Evolutionary conservation across 2,797 vertebrate species (phyloP).

Genomic region (Passerculus sandwichensis): DNA sequence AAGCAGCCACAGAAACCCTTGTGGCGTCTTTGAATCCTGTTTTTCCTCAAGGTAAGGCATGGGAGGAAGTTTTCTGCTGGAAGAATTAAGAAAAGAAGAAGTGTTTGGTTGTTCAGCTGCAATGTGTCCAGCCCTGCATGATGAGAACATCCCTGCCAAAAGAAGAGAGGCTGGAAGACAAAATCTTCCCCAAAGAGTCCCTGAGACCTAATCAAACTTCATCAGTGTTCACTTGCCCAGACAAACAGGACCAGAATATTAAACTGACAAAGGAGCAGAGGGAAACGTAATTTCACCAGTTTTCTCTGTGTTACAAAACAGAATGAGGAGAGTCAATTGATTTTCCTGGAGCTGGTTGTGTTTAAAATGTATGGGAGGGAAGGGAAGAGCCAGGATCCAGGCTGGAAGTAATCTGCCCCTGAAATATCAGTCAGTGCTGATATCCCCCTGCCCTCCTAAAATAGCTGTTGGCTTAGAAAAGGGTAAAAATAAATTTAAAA

Average conservation of each 20-base stretch:
- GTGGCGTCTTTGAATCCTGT: not conserved
- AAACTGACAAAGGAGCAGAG: not conserved
- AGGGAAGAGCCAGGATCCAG: not conserved
- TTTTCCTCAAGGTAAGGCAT: not conserved
- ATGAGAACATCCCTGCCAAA: not conserved
- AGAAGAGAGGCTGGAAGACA: slow-evolving; percentile 4
- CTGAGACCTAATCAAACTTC: slow-evolving; percentile 25
- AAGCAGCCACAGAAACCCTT: not conserved
- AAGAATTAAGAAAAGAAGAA: not conserved
- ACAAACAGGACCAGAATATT: slow-evolving; percentile 4
- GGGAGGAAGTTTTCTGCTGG: not conserved
- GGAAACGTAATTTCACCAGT: not conserved
- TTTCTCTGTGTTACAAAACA: not conserved
- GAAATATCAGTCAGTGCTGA: not conserved
- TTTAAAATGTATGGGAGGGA: not conserved
- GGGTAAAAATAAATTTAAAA: not conserved
- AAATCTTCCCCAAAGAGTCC: slow-evolving; percentile 9
- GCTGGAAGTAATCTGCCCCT: not conserved
- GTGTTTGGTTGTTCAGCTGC: not conserved
- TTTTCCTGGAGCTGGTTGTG: not conserved
- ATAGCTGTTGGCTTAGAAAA: not conserved
- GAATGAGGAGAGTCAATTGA: not conserved
- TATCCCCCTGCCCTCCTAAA: not conserved
- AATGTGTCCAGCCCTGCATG: not conserved
- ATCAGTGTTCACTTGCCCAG: not conserved